Base-by-base conservation (phyloP, 1,140 invertebrate species). In the Heterodera schachtii region DNA sequence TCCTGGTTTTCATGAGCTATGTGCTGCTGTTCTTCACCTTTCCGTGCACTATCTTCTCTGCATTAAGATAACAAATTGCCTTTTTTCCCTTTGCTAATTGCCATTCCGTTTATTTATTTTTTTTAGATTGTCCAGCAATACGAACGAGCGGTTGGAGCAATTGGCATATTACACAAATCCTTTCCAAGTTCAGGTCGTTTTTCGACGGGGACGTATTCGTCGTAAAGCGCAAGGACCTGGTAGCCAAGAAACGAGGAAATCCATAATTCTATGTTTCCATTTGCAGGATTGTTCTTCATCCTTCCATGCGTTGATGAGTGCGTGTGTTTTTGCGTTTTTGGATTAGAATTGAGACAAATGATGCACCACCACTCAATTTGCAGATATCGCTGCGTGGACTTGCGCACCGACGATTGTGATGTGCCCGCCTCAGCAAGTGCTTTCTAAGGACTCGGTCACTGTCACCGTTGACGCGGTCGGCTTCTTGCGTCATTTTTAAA, bases 11-110 rank as follows among this genome's bases (percentile, higher is more conserved):
- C n/a, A n/a, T n/a, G n/a, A n/a, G 57, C 57, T 60, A 60, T 19
- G 0, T 60, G 3, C 3, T 60, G 11, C 13, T 94, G n/a, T n/a
- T n/a, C 46, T 84, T 94, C 19, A 97, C 95, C 1, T 94, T 98
- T 92, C 96, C 96, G 0, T 96, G 97, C 89, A 96, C 95, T 5
- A 92, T 97, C 1, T 94, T 95, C 88, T 92, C 96, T 94, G 95
- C 96, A 93, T 92, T 49, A 6, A 49, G 4, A 79, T 75, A 76
- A 43, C 4, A 60, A 9, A 11, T 60, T 60, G 4, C 5, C 5
- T 11, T 16, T 16, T 73, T 44, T n/a, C 13, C 13, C 13, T 2
- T 31, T 7, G 13, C 6, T 7, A 16, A n/a, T n/a, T n/a, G n/a
- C 21, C 3, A 60, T 60, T 19, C 16, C n/a, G n/a, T n/a, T n/a